Base-by-base conservation (phyloP, 2,797 vertebrate genomes). In the Spinus pinus region DNA sequence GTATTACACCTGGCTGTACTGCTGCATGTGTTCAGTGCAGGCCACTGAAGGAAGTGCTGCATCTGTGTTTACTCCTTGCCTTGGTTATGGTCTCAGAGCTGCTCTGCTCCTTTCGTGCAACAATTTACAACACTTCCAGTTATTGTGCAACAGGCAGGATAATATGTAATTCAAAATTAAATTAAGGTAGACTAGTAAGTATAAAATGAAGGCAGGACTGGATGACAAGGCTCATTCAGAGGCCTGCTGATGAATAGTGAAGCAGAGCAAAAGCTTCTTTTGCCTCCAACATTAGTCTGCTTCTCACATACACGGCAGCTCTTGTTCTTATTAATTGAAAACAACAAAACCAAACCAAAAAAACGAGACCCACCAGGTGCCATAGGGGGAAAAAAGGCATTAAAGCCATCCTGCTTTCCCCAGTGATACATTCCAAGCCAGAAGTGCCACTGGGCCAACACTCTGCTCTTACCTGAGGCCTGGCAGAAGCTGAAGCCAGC, bases 401-500 rank as follows among this genome's bases (percentile, higher is more conserved):
- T 28, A 65, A 80, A 37, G 4, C 2, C 3, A 3, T 21, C 28
- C 46, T 77, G 7, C 33, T 77, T 81, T 79, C 49, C 51, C 50
- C 60, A 58, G 62, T 3, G 35, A 60, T 1, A 30, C 1, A 7
- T 17, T 27, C 65, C 50, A 41, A 77, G 37, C 8, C 60, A 58
- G 56, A 22, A 64, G 49, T 25, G 25, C 14, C 4, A 2, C 28
- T 17, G 53, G 39, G 56, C 37, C 28, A 14, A 4, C 0, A 0
- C 57, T 15, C 18, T 39, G 41, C 9, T 65, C 98, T 98, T 91
- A 99, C 99, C 99, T 93, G 99, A 98, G 11, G 98, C 97, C 71
- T 99, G 99, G 87, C 98, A 99, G 81, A 99, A 99, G 96, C 98
- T 98, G 91, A 99, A 99, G 5, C 98, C 98, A 17, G 98, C 94